Evolutionary conservation across 2,797 vertebrate species (phyloP).

Genomic region (Leontocebus nigricollis): DNA sequence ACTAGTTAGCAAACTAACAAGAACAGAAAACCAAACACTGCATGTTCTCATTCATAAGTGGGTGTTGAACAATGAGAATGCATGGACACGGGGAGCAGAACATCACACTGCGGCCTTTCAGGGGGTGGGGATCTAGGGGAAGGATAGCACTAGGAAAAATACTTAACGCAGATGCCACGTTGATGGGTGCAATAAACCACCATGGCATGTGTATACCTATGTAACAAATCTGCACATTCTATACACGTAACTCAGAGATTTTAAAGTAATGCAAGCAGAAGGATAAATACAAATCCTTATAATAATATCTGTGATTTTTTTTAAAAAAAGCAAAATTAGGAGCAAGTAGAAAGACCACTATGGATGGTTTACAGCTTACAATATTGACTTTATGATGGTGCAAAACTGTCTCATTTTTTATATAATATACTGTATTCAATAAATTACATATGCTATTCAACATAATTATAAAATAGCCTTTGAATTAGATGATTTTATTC

Average conservation of each 20-base stretch:
- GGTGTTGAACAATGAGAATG: not conserved
- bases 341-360: not conserved
- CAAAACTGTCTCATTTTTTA: not conserved
- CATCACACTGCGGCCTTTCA: fast-evolving
- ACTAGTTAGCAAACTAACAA: too few species aligned
- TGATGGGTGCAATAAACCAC: not conserved
- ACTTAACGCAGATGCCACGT: not conserved
- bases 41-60: not conserved
- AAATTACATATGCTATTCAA: not conserved
- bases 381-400: not conserved
- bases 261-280: not conserved
- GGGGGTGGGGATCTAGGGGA: not conserved
- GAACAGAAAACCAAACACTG: not conserved
- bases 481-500: not conserved
- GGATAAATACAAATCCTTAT: not conserved
- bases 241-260: not conserved
- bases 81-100: not conserved
- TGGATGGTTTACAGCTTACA: not conserved
- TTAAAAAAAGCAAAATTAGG: not conserved
- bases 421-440: not conserved
- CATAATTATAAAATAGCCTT: not conserved
- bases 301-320: not conserved
- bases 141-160: not conserved
- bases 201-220: not conserved
- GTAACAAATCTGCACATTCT: not conserved